Evolutionary conservation across 1,140 invertebrate genomes (phyloP).

Genomic region (Pygmarrhopalites habei): DNA sequence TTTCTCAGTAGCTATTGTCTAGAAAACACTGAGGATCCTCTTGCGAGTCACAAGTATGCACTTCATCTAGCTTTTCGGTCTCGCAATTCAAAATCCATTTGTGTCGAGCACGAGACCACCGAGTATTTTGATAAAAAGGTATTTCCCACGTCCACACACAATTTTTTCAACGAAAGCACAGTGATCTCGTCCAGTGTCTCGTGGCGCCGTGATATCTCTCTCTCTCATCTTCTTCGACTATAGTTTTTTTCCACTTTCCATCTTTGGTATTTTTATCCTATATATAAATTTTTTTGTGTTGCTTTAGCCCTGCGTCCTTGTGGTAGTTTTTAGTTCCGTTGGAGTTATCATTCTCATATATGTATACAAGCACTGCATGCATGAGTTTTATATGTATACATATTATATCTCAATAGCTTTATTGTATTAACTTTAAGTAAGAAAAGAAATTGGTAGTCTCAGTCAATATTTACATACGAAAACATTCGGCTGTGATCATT

Average conservation of each 20-base stretch:
- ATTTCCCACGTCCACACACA: conserved; percentile 9
- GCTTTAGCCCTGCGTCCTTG: too few relatives aligned
- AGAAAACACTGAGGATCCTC: conserved; percentile 1
- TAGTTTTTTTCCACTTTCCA: too few relatives aligned
- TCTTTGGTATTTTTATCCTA: background rate
- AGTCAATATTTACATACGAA: background rate
- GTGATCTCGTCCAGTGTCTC: conserved; percentile 29
- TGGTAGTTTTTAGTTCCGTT: too few relatives aligned
- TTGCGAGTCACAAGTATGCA: conserved; percentile 22
- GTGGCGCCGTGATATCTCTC: conserved; percentile 6
- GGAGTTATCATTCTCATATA: too few relatives aligned
- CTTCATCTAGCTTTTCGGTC: conserved; percentile 36
- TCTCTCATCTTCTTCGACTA: background rate
- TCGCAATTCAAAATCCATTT: conserved; percentile 38
- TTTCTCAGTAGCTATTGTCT: conserved; percentile 18
- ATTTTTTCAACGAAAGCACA: background rate
- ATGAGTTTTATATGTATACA: too few relatives aligned
- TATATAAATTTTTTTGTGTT: background rate
- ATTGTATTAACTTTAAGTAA: too few relatives aligned
- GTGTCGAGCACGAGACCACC: conserved; percentile 29
- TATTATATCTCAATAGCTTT: too few relatives aligned
- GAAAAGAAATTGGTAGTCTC: background rate
- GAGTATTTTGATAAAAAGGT: conserved; percentile 33
- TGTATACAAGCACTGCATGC: too few relatives aligned
- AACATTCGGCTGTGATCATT: background rate